Evolutionary conservation across 2,888 invertebrate genomes (phyloP).

Genomic region (Caenorhabditis zanzibari): DNA sequence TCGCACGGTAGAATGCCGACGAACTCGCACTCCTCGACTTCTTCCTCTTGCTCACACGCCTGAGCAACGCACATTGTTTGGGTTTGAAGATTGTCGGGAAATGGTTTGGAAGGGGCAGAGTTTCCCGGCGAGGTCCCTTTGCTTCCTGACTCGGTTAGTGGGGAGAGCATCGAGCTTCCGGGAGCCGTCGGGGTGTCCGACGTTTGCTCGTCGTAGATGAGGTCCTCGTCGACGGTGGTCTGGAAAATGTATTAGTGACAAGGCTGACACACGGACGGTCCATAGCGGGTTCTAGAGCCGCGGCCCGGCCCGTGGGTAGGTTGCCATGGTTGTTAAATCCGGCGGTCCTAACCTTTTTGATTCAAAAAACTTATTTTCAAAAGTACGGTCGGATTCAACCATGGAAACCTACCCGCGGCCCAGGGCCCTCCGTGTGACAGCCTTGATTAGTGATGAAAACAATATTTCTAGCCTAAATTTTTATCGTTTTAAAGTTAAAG

Average conservation of each 20-base stretch:
- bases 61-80: conserved; percentile 60
- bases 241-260: conserved; percentile 11
- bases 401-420: too few relatives aligned
- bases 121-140: conserved; percentile 54
- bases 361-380: too few relatives aligned
- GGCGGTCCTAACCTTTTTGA: too few relatives aligned
- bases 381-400: too few relatives aligned
- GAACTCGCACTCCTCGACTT: conserved; percentile 89
- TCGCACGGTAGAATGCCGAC: conserved; percentile 91
- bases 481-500: too few relatives aligned
- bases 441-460: too few relatives aligned
- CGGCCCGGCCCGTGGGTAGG: too few relatives aligned
- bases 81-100: conserved; percentile 24
- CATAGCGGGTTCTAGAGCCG: too few relatives aligned
- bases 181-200: conserved; percentile 47
- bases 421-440: too few relatives aligned
- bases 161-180: conserved; percentile 66
- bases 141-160: conserved; percentile 63
- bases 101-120: conserved; percentile 40
- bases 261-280: too few relatives aligned
- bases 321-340: too few relatives aligned
- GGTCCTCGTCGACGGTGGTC: conserved; percentile 64
- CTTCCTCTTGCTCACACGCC: conserved; percentile 85
- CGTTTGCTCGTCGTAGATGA: conserved; percentile 62
- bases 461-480: too few relatives aligned